These are phyloP conservation scores for Gymnarchus niloticus DNA, from an alignment of 2,113 vertebrate species.

Conservation along the genomic window DNA sequence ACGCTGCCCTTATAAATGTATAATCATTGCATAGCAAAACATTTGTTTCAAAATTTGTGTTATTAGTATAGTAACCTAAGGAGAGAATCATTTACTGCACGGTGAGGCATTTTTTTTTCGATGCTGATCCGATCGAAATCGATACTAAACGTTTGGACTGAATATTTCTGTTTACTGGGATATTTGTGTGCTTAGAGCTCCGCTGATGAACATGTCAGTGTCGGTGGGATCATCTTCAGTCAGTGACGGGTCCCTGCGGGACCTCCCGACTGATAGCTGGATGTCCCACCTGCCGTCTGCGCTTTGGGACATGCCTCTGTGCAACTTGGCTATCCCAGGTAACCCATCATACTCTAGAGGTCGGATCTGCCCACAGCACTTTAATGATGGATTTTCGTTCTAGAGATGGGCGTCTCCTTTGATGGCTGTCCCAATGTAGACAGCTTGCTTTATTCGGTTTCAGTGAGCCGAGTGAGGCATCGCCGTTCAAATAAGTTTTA, in stretches of 20 bases:
- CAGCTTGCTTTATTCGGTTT: too few relatives aligned
- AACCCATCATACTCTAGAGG: conserved; percentile 20
- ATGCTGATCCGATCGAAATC: neutral
- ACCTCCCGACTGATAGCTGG: conserved; percentile 68
- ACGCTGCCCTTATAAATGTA: too few relatives aligned
- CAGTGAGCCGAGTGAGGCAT: neutral
- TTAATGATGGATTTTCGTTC: neutral
- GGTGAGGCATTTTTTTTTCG: neutral
- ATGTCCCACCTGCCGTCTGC: conserved; percentile 70
- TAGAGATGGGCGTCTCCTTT: neutral
- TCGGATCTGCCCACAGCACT: neutral
- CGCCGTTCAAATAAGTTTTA: neutral
- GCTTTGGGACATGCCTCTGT: conserved; percentile 76
- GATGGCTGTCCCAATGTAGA: neutral
- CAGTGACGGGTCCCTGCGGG: conserved; percentile 39
- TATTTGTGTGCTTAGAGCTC: neutral
- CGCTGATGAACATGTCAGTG: conserved; percentile 11
- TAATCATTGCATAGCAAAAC: neutral
- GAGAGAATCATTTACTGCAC: neutral
- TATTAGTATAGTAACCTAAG: neutral
- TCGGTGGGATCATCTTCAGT: conserved; percentile 24
- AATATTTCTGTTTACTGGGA: neutral
- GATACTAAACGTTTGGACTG: neutral
- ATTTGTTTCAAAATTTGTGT: neutral
- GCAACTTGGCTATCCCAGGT: conserved; percentile 83